phyloP scores from a whole-genome alignment of 2,113 vertebrate species.

The Struthidea cinerea region DNA sequence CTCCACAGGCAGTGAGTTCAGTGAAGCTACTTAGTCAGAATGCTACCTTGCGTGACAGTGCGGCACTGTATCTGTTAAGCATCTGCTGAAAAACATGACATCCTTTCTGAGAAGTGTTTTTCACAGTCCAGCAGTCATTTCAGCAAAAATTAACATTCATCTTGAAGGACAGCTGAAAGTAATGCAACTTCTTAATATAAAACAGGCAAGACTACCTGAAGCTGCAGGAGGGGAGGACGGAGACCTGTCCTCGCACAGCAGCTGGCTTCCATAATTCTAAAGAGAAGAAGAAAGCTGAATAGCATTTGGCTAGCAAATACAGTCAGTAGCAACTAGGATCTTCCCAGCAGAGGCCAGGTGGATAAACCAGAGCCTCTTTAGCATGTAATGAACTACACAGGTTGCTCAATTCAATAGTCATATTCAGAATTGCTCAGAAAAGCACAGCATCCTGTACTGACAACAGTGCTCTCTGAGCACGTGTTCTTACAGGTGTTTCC shows the following conservation, averaged over 20 bases:
- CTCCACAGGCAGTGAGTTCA: not conserved
- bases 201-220: constrained; percentile 75
- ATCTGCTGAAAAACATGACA: not conserved
- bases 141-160: not conserved
- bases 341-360: not conserved
- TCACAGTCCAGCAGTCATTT: not conserved
- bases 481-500: not conserved
- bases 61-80: not conserved
- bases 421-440: not conserved
- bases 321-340: not conserved
- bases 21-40: not conserved
- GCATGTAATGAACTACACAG: not conserved
- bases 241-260: constrained; percentile 72
- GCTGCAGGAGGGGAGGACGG: constrained; percentile 74
- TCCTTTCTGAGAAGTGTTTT: not conserved
- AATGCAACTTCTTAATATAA: not conserved
- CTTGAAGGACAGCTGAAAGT: not conserved
- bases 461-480: not conserved
- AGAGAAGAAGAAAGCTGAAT: not conserved
- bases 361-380: not conserved
- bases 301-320: not conserved
- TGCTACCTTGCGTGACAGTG: not conserved
- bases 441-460: not conserved
- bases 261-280: constrained; percentile 79
- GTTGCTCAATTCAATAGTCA: not conserved